Base-by-base conservation (phyloP, 2,888 invertebrate genomes). In the Drosophila sordidapex region DNA sequence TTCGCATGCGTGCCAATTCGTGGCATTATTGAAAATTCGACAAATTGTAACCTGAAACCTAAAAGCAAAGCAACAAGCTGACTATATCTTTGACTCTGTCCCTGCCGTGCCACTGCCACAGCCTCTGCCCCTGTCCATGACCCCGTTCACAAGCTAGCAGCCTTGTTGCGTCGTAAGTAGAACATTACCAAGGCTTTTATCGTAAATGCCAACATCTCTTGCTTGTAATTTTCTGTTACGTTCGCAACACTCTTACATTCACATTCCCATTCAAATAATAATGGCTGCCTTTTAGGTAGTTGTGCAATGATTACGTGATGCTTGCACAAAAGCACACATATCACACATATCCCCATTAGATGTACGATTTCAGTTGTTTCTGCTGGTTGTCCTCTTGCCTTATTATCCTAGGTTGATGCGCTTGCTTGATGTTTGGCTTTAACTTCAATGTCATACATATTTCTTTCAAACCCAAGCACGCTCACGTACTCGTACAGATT, bases 171-270 rank as follows among this genome's bases (percentile, higher is more conserved):
- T 82, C 78, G 83, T 89, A 89, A 89, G 90, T 83, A 88, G 90
- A 89, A 83, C 85, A 85, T 85, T 85, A 90, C 85, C 89, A 88
- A 79, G 90, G 85, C 85, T 86, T 88, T 86, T 86, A 90, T 86
- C 85, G 85, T 86, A 88, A 86, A 86, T 90, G 90, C 90, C 90
- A 86, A 83, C 90, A 86, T 90, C 83, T 88, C 83, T 74, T 74
- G 87, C 90, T 88, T 90, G 90, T 86, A 90, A 90, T 90, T 90
- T 90, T 90, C 83, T 85, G 83, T 90, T 90, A 81, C 83, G 79
- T 66, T 86, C 81, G 59, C 86, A 87, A 84, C 84, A 85, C 87
- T 84, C 79, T 66, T 63, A 48, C 77, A 83, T 84, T 79, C 88
- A 31, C 89, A 89, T 89, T 87, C 85, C 65, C 85, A 85, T 86